Conservation (phyloP, 2,113 vertebrate species). For the Nycticorax nycticorax region DNA sequence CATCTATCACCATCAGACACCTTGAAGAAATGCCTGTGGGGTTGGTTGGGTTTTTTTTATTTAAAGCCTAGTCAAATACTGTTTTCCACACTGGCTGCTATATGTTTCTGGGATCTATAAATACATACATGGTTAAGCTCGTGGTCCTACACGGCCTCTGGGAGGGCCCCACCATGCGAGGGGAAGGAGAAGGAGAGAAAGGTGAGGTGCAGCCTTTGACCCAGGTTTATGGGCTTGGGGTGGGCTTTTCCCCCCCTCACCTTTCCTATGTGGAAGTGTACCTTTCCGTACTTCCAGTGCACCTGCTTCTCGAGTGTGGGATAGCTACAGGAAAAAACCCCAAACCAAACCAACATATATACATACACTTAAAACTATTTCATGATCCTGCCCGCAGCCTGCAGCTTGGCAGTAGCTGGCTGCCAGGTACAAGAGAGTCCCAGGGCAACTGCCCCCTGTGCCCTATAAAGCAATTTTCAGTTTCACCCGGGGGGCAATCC, state of each 20-base stretch:
- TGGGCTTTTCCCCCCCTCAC: not conserved
- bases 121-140: not conserved
- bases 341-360: too few relatives aligned
- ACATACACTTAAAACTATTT: not conserved
- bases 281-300: not conserved
- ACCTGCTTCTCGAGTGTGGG: not conserved
- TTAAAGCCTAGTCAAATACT: not conserved
- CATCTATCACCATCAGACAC: conserved; percentile 2
- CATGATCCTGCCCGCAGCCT: not conserved
- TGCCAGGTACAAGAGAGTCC: not conserved
- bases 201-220: not conserved
- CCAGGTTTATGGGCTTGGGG: not conserved
- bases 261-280: not conserved
- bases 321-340: not conserved
- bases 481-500: not conserved
- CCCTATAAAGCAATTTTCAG: not conserved
- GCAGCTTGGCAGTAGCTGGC: not conserved
- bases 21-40: not conserved
- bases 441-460: not conserved
- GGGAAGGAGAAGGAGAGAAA: not conserved
- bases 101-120: not conserved
- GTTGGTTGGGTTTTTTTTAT: not conserved
- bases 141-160: not conserved
- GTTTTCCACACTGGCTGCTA: not conserved
- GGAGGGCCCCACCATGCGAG: not conserved